phyloP scores from a whole-genome alignment of 2,797 vertebrate species.

The Falco naumanni region DNA sequence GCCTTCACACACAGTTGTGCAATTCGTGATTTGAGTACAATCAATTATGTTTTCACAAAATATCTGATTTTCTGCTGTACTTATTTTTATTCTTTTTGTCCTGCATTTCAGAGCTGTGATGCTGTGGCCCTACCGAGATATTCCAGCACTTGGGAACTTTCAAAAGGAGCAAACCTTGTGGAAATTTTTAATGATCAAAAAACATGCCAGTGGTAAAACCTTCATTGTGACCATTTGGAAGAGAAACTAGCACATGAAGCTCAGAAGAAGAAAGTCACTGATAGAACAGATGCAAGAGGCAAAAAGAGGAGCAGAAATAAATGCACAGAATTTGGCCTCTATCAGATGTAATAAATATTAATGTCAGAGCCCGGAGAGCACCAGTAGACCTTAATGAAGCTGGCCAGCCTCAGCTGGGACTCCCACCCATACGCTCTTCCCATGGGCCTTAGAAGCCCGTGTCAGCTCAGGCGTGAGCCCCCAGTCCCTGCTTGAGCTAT shows the following conservation, averaged over 20 bases:
- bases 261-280: not conserved
- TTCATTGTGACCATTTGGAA: not conserved
- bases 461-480: not conserved
- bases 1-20: not conserved
- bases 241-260: not conserved
- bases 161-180: not conserved
- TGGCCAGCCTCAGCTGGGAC: not conserved
- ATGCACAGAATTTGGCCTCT: not conserved
- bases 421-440: not conserved
- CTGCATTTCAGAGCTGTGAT: not conserved
- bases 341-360: not conserved
- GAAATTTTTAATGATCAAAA: not conserved
- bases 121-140: not conserved
- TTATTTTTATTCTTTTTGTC: not conserved
- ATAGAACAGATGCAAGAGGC: not conserved
- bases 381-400: too few species aligned
- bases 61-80: not conserved
- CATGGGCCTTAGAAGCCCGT: not conserved
- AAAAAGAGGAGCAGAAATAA: not conserved
- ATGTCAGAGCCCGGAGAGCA: not conserved
- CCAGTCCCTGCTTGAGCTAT: accelerated
- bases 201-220: not conserved
- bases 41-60: not conserved
- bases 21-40: not conserved
- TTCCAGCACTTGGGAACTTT: not conserved